phyloP scores from a whole-genome alignment of 2,888 invertebrate species.

The Hymenopus coronatus region DNA sequence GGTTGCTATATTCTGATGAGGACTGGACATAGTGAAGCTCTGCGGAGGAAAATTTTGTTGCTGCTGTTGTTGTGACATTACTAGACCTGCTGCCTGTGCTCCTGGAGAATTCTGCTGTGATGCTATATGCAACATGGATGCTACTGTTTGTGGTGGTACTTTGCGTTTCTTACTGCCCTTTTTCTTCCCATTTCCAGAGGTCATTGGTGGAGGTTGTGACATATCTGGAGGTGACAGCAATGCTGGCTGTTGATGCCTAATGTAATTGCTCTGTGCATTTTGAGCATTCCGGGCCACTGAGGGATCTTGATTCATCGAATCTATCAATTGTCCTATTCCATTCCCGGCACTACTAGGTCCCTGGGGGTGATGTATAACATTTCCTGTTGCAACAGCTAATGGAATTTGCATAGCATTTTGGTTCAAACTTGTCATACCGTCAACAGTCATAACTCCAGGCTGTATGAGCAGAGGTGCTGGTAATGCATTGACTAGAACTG shows the following conservation, averaged over 20 bases:
- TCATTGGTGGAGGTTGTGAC: conserved; percentile 38
- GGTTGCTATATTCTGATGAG: conserved; percentile 59
- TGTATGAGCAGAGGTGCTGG: conserved; percentile 76
- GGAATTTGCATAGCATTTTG: conserved; percentile 65
- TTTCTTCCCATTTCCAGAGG: conserved; percentile 67
- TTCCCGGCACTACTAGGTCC: conserved; percentile 37
- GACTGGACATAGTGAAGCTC: conserved; percentile 67
- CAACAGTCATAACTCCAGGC: conserved; percentile 73
- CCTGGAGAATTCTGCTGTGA: conserved; percentile 43
- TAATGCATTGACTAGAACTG: conserved; percentile 77
- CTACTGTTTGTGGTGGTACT: conserved; percentile 63
- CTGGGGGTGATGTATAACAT: conserved; percentile 59
- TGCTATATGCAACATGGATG: conserved; percentile 50
- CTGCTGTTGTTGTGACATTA: conserved; percentile 19
- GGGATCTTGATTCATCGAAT: conserved; percentile 49
- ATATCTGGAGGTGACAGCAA: conserved; percentile 25
- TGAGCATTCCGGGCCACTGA: conserved; percentile 40
- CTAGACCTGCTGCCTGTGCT: conserved; percentile 41
- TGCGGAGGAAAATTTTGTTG: conserved; percentile 61
- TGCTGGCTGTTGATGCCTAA: conserved; percentile 38
- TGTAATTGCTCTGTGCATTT: conserved; percentile 41
- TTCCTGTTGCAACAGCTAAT: conserved; percentile 58
- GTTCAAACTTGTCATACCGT: conserved; percentile 62
- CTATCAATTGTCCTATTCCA: conserved; percentile 23
- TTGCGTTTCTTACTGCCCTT: conserved; percentile 70